phyloP scores from a whole-genome alignment of 2,113 vertebrate species.

The Axis porcinus region DNA sequence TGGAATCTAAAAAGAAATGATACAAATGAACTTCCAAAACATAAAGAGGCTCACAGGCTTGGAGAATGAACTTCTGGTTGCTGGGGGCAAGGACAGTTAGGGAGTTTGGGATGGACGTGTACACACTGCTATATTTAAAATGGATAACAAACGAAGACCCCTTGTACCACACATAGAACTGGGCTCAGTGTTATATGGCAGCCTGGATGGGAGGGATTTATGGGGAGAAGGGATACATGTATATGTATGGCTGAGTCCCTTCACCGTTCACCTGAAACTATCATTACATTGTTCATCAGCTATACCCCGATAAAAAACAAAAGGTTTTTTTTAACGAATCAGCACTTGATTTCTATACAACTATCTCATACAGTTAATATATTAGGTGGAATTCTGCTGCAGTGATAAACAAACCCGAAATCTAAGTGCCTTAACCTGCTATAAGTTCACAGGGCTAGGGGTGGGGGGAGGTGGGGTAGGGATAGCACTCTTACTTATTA shows the following conservation, averaged over 20 bases:
- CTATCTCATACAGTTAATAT: not conserved
- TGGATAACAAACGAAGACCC: not conserved
- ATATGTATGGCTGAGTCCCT: not conserved
- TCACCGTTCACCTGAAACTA: not conserved
- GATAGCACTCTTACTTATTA: not conserved
- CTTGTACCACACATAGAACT: not conserved
- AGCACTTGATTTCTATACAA: not conserved
- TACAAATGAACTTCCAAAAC: not conserved
- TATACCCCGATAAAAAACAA: not conserved
- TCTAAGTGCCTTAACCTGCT: not conserved
- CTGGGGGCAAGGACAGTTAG: not conserved
- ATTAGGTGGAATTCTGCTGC: not conserved
- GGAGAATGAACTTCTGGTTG: not conserved
- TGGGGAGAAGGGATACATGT: not conserved
- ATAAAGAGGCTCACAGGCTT: not conserved
- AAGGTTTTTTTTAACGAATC: not conserved
- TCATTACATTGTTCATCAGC: not conserved
- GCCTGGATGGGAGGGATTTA: not conserved
- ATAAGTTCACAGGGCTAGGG: not conserved
- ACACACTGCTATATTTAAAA: not conserved
- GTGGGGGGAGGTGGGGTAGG: rapidly evolving
- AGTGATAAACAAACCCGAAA: not conserved
- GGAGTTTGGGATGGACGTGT: not conserved
- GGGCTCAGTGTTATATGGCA: not conserved
- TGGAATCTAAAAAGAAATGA: not conserved